Evolutionary conservation across 2,888 invertebrate genomes (phyloP).

Genomic region (Xestia xanthographa): DNA sequence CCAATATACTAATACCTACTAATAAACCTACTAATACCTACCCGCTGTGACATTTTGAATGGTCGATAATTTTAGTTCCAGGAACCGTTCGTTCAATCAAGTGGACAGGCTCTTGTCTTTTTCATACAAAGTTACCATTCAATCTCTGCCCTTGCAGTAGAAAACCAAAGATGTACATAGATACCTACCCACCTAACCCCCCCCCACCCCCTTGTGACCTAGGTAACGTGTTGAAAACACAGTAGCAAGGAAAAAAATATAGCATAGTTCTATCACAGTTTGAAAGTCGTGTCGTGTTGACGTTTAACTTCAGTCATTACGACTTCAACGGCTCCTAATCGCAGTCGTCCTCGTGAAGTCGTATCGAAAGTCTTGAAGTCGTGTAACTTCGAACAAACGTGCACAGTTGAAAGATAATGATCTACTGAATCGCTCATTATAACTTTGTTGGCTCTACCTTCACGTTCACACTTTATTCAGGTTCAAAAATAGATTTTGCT

Average conservation of each 20-base stretch:
- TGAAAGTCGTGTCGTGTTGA: conserved; percentile 25
- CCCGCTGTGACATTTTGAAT: background rate
- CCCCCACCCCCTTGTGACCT: no score
- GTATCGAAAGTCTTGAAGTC: conserved; percentile 47
- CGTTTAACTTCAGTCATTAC: conserved; percentile 47
- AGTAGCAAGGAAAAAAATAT: no score
- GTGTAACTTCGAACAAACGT: conserved; percentile 38
- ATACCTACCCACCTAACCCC: no score
- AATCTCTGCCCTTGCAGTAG: background rate
- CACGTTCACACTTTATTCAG: conserved; percentile 9
- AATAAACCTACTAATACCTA: no score
- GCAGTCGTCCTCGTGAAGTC: conserved; percentile 29
- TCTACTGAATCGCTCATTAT: conserved; percentile 51
- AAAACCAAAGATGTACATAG: no score
- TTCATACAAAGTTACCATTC: background rate
- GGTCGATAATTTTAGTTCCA: background rate
- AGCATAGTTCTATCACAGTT: conserved; percentile 2
- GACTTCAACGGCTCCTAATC: conserved; percentile 45
- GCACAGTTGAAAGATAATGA: conserved; percentile 46
- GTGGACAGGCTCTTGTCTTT: background rate
- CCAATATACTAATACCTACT: no score
- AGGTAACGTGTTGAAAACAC: background rate
- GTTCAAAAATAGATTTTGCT: background rate
- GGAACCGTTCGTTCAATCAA: background rate
- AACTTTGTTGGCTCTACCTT: conserved; percentile 35